Base-by-base conservation (phyloP, 2,888 invertebrate genomes). In the Dascillus cervinus region DNA sequence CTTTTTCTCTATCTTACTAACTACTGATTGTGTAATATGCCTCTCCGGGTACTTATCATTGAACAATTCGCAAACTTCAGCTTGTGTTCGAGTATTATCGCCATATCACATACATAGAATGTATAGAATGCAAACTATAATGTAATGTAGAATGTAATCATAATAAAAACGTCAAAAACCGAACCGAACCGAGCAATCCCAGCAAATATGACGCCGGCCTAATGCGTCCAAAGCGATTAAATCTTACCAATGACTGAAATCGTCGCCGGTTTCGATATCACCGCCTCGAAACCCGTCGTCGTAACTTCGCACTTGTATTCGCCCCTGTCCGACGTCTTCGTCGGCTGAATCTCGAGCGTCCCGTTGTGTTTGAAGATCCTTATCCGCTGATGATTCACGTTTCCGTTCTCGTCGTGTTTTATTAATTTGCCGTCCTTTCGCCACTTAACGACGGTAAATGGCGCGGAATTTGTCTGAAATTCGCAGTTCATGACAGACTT, bases 391-490 rank as follows among this genome's bases (percentile, higher is more conserved):
- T 61, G 55, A 19, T 44, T 48, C 3, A 29, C 14, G 19, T 11
- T 37, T 21, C 41, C 47, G 13, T 52, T 49, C 21, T 45, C 34
- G 22, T 47, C 43, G n/a, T 38, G 34, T 41, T 67, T 60, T 27
- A 72, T 53, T 1, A 69, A 58, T 51, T 75, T 74, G 5, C 75
- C 76, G 54, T 82, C 79, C 51, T 77, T 79, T 27, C 73, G 65
- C 87, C 87, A 88, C 27, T 71, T 71, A 3, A 78, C 70, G 12
- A 64, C 65, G 3, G 79, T 79, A 36, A 75, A 70, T 2, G 77
- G 75, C 22, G 67, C 70, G 41, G 67, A 65, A 2, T 67, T 69
- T 1, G 63, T 54, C 19, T 58, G 52, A 41, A 73, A 77, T n/a
- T 67, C 64, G 53, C 88, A 88, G n/a, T 64, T 69, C 38, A 88